These are phyloP conservation scores for Zaprionus davidi DNA, from an alignment of 1,140 invertebrate species.

Conservation along the genomic window DNA sequence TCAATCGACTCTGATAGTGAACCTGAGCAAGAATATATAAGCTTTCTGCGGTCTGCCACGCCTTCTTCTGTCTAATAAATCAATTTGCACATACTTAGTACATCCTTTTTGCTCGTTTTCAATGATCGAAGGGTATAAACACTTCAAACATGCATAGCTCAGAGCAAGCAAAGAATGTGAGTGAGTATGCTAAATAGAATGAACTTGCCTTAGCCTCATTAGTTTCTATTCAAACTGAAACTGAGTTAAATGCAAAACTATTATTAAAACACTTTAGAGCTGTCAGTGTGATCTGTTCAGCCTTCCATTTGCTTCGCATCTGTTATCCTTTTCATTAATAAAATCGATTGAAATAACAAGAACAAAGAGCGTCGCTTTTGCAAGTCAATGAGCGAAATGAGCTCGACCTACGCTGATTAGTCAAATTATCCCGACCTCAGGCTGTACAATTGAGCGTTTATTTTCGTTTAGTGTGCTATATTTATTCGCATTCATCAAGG, in stretches of 20 bases:
- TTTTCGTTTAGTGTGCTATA: constrained; percentile 23
- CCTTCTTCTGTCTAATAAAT: no score
- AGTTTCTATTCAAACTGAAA: neutral
- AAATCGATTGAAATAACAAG: neutral
- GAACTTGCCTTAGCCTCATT: no score
- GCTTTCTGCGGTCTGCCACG: no score
- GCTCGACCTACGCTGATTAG: constrained; percentile 21
- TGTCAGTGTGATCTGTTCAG: neutral
- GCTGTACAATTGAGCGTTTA: constrained; percentile 27
- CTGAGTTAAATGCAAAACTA: neutral
- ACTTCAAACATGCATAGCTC: no score
- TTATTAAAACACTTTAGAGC: neutral
- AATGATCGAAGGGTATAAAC: no score
- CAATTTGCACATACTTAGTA: no score
- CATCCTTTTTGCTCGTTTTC: no score
- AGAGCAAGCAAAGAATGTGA: no score
- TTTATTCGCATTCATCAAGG: constrained; percentile 21
- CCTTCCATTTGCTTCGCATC: neutral
- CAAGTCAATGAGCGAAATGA: no score
- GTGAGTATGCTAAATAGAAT: no score
- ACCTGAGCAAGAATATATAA: no score
- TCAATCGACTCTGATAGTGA: no score
- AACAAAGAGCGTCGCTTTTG: neutral
- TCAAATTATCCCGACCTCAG: constrained; percentile 36
- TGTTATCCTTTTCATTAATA: neutral